Percentiles rank a stretch among this genome's conserved stretches.
phyloP scores from a whole-genome alignment of 1,140 invertebrate genomes.

The Drosophila repleta region DNA sequence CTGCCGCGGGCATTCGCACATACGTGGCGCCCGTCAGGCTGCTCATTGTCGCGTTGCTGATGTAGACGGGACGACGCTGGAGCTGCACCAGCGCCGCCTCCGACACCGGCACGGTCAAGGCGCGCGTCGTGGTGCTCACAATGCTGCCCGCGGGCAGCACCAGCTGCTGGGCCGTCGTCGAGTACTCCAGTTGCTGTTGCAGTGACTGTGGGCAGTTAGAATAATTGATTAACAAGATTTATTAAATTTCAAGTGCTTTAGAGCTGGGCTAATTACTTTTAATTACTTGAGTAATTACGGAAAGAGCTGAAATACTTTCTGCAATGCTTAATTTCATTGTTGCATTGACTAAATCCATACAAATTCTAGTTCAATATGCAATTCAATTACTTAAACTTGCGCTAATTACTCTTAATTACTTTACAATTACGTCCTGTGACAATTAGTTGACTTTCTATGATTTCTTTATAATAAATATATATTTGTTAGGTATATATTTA shows the following conservation, averaged over 20 bases:
- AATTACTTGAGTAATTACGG: neutral
- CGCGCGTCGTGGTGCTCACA: constrained; percentile 72
- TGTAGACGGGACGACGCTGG: constrained; percentile 78
- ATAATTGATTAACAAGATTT: neutral
- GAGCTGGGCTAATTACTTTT: neutral
- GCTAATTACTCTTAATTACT: no score
- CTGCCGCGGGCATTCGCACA: constrained; percentile 72
- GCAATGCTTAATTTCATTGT: no score
- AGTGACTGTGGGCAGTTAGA: constrained; percentile 18
- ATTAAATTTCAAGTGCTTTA: no score
- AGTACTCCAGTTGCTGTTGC: constrained; percentile 67
- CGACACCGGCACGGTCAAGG: constrained; percentile 72
- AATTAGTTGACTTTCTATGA: no score
- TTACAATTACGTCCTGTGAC: no score
- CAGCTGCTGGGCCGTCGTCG: constrained; percentile 43
- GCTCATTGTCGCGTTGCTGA: constrained; percentile 72
- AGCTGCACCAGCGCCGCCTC: constrained; percentile 72
- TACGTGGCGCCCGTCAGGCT: constrained; percentile 65
- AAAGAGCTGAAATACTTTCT: neutral
- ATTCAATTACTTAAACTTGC: no score
- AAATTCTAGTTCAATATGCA: no score
- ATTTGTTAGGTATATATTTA: no score
- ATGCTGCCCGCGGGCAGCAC: constrained; percentile 72
- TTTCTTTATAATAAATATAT: no score
- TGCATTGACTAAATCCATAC: no score